phyloP scores from a whole-genome alignment of 2,113 vertebrate genomes.

The Verasper variegatus region DNA sequence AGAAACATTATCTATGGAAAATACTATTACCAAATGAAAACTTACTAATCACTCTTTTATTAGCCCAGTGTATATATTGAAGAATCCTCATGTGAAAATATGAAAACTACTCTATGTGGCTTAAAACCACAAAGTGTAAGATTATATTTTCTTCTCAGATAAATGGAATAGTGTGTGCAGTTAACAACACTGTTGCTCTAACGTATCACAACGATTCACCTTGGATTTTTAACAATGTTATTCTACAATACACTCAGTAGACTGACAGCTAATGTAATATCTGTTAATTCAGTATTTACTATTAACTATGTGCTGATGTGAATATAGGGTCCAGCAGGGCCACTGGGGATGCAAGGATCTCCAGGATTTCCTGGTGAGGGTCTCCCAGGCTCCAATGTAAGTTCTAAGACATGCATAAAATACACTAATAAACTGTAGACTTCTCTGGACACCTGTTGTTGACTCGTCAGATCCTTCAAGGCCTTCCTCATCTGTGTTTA shows the following conservation, averaged over 20 bases:
- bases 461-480: not conserved
- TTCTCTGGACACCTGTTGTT: not conserved
- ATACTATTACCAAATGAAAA: too few species aligned
- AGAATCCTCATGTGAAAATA: too few species aligned
- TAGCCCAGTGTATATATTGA: too few species aligned
- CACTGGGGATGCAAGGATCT: conserved; percentile 83
- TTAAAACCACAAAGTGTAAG: too few species aligned
- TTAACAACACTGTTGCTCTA: too few species aligned
- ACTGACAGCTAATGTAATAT: not conserved
- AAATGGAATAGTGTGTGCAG: too few species aligned
- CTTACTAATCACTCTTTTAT: too few species aligned
- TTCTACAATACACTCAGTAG: not conserved
- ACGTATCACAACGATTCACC: too few species aligned
- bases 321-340: conserved; percentile 83
- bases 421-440: not conserved
- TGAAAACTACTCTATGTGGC: too few species aligned
- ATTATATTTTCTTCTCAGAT: too few species aligned
- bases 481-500: conserved; percentile 38
- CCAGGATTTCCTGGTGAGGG: conserved; percentile 85
- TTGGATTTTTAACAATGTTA: not conserved
- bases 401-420: not conserved
- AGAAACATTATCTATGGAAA: not conserved
- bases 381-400: conserved; percentile 87
- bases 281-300: not conserved
- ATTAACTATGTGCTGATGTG: not conserved